phyloP scores from a whole-genome alignment of 2,888 invertebrate genomes.

The Agrilus biguttatus region DNA sequence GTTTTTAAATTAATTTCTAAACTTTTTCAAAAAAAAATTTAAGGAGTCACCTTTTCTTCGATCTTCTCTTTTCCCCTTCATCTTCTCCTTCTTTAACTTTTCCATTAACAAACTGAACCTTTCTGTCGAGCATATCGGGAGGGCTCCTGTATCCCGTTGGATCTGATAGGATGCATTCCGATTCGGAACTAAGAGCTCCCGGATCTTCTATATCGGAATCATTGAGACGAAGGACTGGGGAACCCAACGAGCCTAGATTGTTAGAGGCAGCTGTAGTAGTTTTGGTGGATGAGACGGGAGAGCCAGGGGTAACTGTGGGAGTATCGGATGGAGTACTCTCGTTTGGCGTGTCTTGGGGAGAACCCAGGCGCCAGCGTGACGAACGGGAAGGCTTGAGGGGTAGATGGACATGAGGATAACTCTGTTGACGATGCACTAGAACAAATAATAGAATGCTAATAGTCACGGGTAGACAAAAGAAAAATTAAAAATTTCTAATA shows the following conservation, averaged over 20 bases:
- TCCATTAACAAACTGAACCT: slow-evolving; percentile 34
- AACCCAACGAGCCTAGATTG: slow-evolving; percentile 11
- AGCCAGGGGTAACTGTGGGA: slow-evolving; percentile 18
- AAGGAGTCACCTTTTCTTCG: slow-evolving; percentile 29
- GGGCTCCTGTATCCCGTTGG: slow-evolving; percentile 22
- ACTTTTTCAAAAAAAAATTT: too few species aligned
- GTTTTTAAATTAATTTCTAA: too few species aligned
- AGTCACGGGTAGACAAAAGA: too few species aligned
- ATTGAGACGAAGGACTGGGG: slow-evolving; percentile 14
- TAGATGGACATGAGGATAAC: slow-evolving; percentile 47
- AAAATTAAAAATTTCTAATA: background rate
- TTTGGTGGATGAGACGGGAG: slow-evolving; percentile 10
- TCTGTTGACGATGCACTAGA: slow-evolving; percentile 46
- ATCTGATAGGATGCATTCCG: slow-evolving; percentile 30
- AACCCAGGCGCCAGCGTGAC: slow-evolving; percentile 33
- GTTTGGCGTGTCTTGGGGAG: slow-evolving; percentile 14
- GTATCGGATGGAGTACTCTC: slow-evolving; percentile 9
- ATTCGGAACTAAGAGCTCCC: slow-evolving; percentile 23
- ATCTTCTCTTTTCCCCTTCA: slow-evolving; percentile 20
- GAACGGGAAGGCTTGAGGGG: slow-evolving; percentile 44
- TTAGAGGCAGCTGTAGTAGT: slow-evolving; percentile 7
- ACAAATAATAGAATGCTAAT: slow-evolving; percentile 9
- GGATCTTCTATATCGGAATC: slow-evolving; percentile 21
- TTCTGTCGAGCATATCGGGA: slow-evolving; percentile 26
- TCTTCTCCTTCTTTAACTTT: slow-evolving; percentile 20